Conservation (phyloP, 1,140 invertebrate genomes). For the Macrostomum lignano region DNA sequence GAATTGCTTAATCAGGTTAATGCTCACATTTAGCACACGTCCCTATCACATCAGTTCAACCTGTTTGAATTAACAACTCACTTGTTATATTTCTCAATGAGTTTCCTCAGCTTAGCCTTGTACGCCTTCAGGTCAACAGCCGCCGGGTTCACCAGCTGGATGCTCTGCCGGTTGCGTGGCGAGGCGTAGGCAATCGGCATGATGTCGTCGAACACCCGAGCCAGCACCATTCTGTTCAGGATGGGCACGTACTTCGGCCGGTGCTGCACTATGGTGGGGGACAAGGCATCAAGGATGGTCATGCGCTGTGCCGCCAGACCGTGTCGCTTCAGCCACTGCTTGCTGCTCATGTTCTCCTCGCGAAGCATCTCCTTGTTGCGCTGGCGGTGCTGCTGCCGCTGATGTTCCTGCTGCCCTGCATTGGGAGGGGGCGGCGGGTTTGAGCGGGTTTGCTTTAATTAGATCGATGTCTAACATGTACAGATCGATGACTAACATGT, state of each 20-base stretch:
- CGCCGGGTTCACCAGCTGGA: slow-evolving; percentile 14
- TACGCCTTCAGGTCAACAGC: slow-evolving; percentile 14
- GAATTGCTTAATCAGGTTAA: too few species aligned
- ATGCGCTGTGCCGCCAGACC: slow-evolving; percentile 18
- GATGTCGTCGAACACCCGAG: slow-evolving; percentile 23
- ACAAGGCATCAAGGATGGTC: slow-evolving; percentile 21
- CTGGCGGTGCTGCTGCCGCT: too few species aligned
- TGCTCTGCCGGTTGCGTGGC: slow-evolving; percentile 8
- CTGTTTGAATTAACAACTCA: too few species aligned
- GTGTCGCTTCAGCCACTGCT: slow-evolving; percentile 19
- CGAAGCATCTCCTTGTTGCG: too few species aligned
- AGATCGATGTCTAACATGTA: too few species aligned
- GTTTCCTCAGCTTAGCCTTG: slow-evolving; percentile 11
- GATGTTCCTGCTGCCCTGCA: too few species aligned
- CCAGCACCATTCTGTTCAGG: slow-evolving; percentile 17
- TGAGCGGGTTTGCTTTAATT: too few species aligned
- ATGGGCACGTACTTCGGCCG: slow-evolving; percentile 19
- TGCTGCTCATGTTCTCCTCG: slow-evolving; percentile 24
- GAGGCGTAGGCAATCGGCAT: slow-evolving; percentile 15
- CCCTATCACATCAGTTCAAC: too few species aligned
- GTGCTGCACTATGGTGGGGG: slow-evolving; percentile 16
- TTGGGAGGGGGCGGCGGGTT: too few species aligned
- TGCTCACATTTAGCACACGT: too few species aligned
- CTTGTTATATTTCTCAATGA: slow-evolving; percentile 11
- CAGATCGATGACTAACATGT: too few species aligned